phyloP scores from a whole-genome alignment of 2,113 vertebrate species.

The Mobula hypostoma region DNA sequence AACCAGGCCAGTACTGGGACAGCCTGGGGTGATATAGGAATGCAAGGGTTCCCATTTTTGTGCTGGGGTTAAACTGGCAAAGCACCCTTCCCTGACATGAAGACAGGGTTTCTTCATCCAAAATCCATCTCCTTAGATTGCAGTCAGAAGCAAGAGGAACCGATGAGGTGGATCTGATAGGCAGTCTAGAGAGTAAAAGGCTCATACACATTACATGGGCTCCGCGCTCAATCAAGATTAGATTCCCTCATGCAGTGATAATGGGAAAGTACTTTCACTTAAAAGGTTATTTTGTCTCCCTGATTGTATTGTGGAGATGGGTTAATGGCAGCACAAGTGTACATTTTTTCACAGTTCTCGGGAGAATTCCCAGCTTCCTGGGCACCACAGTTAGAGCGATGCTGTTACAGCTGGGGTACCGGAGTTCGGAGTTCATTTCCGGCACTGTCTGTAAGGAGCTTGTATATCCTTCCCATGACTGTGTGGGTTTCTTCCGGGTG shows the following conservation, averaged over 20 bases:
- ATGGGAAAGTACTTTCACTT: slow-evolving; percentile 25
- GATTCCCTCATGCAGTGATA: slow-evolving; percentile 27
- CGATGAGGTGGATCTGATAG: not conserved
- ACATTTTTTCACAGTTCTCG: not conserved
- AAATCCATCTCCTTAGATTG: not conserved
- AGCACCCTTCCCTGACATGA: not conserved
- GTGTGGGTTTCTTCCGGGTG: too few relatives aligned
- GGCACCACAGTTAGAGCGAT: too few relatives aligned
- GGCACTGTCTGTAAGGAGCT: too few relatives aligned
- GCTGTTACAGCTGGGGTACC: too few relatives aligned
- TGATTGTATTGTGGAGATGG: slow-evolving; percentile 20
- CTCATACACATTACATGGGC: not conserved
- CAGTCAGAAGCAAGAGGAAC: not conserved
- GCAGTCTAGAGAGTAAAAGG: not conserved
- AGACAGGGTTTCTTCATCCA: not conserved
- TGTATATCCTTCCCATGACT: too few relatives aligned
- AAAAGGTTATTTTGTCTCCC: not conserved
- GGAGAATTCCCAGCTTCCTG: not conserved
- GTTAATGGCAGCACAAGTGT: not conserved
- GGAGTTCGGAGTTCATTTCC: too few relatives aligned
- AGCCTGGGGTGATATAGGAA: too few relatives aligned
- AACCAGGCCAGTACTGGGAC: too few relatives aligned
- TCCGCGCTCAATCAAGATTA: slow-evolving; percentile 19
- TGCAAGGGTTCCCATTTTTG: not conserved
- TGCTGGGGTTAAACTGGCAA: not conserved